phyloP scores from a whole-genome alignment of 2,888 invertebrate genomes.

The Liodrosophila aerea region DNA sequence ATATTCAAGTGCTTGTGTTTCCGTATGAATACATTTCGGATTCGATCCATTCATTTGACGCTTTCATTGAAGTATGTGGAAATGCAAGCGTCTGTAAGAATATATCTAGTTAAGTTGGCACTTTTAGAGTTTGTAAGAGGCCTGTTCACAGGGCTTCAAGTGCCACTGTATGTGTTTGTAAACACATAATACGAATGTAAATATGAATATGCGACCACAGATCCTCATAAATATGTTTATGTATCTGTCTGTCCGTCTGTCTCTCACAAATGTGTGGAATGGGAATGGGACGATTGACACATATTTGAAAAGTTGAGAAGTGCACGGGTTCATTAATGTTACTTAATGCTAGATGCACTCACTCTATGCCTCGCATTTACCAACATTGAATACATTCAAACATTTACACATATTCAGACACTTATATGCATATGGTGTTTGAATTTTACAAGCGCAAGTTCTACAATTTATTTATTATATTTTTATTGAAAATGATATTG shows the following conservation, averaged over 20 bases:
- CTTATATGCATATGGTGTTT: neutral
- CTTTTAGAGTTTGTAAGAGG: slow-evolving; percentile 37
- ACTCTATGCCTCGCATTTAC: slow-evolving; percentile 50
- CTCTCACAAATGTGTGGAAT: slow-evolving; percentile 36
- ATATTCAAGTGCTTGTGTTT: slow-evolving; percentile 36
- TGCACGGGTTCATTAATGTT: slow-evolving; percentile 57
- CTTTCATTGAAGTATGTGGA: slow-evolving; percentile 38
- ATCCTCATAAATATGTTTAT: slow-evolving; percentile 11
- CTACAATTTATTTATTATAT: too few species aligned
- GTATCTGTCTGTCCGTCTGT: neutral
- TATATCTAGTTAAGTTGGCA: slow-evolving; percentile 33
- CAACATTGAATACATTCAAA: slow-evolving; percentile 11
- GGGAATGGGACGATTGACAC: slow-evolving; percentile 57
- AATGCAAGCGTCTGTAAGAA: too few species aligned
- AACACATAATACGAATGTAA: slow-evolving; percentile 12
- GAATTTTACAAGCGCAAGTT: too few species aligned
- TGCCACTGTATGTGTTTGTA: slow-evolving; percentile 44
- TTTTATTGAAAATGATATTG: too few species aligned
- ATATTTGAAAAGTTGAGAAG: slow-evolving; percentile 57
- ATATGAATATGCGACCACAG: slow-evolving; percentile 12
- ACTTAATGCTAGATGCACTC: slow-evolving; percentile 43
- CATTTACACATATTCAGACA: neutral
- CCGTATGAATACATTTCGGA: slow-evolving; percentile 45
- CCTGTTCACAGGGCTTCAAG: slow-evolving; percentile 36
- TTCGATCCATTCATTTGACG: slow-evolving; percentile 44